Percentiles rank a stretch among this genome's conserved stretches.
Evolutionary conservation across 2,888 invertebrate species (phyloP).

Genomic region (Caenorhabditis zanzibari): DNA sequence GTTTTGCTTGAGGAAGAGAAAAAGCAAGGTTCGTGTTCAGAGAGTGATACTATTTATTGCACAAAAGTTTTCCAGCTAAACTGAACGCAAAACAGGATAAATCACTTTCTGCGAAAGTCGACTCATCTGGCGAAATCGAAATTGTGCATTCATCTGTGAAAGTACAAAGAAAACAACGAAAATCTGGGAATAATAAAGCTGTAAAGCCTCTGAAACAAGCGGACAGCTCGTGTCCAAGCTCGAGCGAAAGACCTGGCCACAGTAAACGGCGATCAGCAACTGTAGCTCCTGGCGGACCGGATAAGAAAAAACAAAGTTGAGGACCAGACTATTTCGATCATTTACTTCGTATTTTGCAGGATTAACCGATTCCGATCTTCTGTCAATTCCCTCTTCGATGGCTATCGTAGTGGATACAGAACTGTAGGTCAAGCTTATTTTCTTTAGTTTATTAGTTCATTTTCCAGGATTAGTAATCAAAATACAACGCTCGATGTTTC

Average conservation of each 20-base stretch:
- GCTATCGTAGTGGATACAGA: conserved; percentile 46
- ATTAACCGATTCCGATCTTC: conserved; percentile 40
- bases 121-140: not conserved
- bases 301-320: conserved; percentile 46
- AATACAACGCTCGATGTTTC: not conserved
- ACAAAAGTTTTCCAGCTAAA: not conserved
- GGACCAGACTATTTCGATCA: not conserved
- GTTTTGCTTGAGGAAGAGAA: conserved; percentile 33
- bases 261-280: conserved; percentile 43
- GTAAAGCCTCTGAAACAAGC: not conserved
- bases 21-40: conserved; percentile 1
- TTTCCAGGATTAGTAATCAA: conserved; percentile 34
- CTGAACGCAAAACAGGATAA: conserved; percentile 1
- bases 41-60: too few species aligned
- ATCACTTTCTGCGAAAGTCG: not conserved
- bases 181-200: not conserved
- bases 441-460: not conserved
- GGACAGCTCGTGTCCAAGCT: too few species aligned
- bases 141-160: not conserved
- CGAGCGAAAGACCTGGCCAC: not conserved
- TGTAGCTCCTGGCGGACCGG: conserved; percentile 17
- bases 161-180: not conserved
- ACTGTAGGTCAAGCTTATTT: conserved; percentile 2
- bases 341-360: conserved; percentile 4
- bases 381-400: conserved; percentile 49